These are phyloP conservation scores for Antechinus flavipes DNA, from an alignment of 2,113 vertebrate genomes.

Conservation along the genomic window DNA sequence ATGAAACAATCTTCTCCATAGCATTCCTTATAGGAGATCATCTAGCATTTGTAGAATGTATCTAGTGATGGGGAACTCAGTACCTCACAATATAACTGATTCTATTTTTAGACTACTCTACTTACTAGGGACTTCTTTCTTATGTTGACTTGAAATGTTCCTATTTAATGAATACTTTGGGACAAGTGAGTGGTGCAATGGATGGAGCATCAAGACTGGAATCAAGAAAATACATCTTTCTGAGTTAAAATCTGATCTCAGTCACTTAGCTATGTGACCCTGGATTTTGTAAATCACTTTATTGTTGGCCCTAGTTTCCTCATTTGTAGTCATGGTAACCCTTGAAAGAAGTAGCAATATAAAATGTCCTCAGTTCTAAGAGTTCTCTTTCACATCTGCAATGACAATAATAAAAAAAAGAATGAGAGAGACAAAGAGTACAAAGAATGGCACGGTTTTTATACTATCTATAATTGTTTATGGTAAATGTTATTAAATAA, in stretches of 20 bases:
- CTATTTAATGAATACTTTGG: background rate
- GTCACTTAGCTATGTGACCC: background rate
- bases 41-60: background rate
- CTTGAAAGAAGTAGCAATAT: background rate
- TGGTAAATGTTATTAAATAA: background rate
- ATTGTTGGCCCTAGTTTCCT: background rate
- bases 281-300: background rate
- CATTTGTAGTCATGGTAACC: background rate
- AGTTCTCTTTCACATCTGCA: background rate
- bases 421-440: background rate
- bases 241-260: background rate
- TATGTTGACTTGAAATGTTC: background rate
- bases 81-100: background rate
- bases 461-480: background rate
- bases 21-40: background rate
- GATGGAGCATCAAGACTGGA: background rate
- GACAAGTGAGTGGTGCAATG: background rate
- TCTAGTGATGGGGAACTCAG: background rate
- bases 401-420: background rate
- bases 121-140: background rate
- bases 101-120: background rate
- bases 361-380: background rate
- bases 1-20: background rate
- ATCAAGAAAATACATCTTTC: background rate
- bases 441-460: background rate